A percentile compares a stretch with the other conserved stretches of the same genome.
These are phyloP conservation scores for Macrobrachium nipponense DNA, from an alignment of 1,140 invertebrate species.

Conservation along the genomic window DNA sequence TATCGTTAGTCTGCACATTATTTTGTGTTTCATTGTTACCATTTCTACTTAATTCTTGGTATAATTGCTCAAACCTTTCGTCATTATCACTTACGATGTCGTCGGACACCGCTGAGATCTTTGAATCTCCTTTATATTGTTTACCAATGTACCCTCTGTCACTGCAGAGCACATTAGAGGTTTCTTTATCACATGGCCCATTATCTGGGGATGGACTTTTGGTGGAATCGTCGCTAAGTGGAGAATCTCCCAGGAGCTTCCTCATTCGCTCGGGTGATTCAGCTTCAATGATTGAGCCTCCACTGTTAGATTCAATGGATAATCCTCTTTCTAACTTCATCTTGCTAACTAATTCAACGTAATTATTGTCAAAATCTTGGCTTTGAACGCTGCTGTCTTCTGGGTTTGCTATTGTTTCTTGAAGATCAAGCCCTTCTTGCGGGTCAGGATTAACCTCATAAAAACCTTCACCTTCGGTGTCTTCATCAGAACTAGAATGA, in stretches of 20 bases:
- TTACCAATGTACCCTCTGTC: no score
- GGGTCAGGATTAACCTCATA: constrained; percentile 8
- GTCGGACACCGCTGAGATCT: no score
- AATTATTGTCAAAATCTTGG: background rate
- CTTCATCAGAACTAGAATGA: background rate
- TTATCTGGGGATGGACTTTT: background rate
- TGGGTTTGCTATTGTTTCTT: background rate
- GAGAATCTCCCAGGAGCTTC: background rate
- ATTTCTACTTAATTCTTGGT: no score
- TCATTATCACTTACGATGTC: no score
- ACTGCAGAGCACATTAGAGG: no score
- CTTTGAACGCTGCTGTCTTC: background rate
- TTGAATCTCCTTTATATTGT: no score
- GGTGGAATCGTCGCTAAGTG: background rate
- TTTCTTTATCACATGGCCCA: background rate
- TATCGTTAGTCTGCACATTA: no score
- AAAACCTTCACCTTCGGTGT: background rate
- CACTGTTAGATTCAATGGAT: background rate
- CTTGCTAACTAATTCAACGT: background rate
- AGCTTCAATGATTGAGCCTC: background rate
- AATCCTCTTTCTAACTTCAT: constrained; percentile 12
- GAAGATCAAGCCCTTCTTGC: background rate
- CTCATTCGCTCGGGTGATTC: background rate
- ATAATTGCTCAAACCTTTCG: no score
- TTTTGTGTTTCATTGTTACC: no score